Conservation (phyloP, 2,113 vertebrate species). For the Xenus cinereus region DNA sequence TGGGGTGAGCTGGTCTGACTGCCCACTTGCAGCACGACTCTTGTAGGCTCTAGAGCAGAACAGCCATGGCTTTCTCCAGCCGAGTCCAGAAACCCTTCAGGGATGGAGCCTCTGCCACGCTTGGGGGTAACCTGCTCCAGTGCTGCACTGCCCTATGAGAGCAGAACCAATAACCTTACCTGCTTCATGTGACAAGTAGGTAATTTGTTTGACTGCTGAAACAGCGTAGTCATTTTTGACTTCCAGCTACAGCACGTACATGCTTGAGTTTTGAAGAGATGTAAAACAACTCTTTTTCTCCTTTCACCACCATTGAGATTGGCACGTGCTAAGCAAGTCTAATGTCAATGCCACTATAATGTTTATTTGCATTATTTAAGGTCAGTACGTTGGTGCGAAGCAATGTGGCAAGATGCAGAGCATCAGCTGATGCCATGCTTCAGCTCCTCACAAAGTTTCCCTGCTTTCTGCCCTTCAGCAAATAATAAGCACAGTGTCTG, state of each 20-base stretch:
- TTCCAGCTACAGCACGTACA: background rate
- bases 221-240: background rate
- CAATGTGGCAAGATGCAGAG: background rate
- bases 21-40: accelerated
- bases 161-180: background rate
- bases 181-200: background rate
- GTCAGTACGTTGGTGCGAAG: background rate
- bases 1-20: background rate
- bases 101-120: background rate
- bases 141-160: background rate
- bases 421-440: conserved; percentile 34
- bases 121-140: background rate
- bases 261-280: background rate
- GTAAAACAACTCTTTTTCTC: background rate
- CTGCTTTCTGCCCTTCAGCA: background rate
- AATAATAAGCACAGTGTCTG: conserved; percentile 8
- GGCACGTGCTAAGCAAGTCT: background rate
- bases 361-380: conserved; percentile 2
- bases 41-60: background rate
- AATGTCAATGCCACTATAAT: background rate
- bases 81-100: background rate
- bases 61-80: background rate
- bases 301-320: background rate
- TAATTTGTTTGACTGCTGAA: background rate
- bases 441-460: background rate